phyloP scores from a whole-genome alignment of 2,888 invertebrate genomes.

The Polymixis lichenea region DNA sequence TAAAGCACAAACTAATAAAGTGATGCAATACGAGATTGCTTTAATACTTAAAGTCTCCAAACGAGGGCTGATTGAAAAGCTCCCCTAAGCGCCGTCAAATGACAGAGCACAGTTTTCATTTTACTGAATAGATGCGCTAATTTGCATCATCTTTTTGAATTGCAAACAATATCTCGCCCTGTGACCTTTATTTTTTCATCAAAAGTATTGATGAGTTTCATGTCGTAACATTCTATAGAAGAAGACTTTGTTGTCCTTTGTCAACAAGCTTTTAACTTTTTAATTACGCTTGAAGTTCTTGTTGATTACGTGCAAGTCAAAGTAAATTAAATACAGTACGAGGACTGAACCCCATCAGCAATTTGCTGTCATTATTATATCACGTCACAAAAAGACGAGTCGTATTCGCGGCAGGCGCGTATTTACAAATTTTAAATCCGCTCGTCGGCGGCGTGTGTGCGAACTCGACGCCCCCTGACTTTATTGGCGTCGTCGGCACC shows the following conservation, averaged over 20 bases:
- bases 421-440: conserved; percentile 84
- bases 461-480: conserved; percentile 79
- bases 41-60: conserved; percentile 87
- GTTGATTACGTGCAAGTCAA: conserved; percentile 47
- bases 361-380: conserved; percentile 84
- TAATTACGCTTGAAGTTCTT: conserved; percentile 40
- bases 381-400: conserved; percentile 81
- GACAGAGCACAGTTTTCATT: conserved; percentile 85
- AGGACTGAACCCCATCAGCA: conserved; percentile 66
- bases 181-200: conserved; percentile 58
- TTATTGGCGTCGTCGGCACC: conserved; percentile 81
- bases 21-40: conserved; percentile 88
- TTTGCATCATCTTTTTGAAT: conserved; percentile 86
- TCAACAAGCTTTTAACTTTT: conserved; percentile 38
- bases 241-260: conserved; percentile 23
- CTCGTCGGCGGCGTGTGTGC: conserved; percentile 76
- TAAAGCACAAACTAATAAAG: conserved; percentile 88
- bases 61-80: conserved; percentile 87
- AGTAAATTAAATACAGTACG: conserved; percentile 48
- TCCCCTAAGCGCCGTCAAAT: conserved; percentile 84
- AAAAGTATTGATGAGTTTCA: conserved; percentile 30
- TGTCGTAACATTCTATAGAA: conserved; percentile 16
- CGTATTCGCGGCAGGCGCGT: conserved; percentile 75
- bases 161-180: conserved; percentile 60
- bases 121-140: conserved; percentile 88